These are phyloP conservation scores for Pterostichus niger DNA, from an alignment of 2,888 invertebrate genomes.

Conservation along the genomic window DNA sequence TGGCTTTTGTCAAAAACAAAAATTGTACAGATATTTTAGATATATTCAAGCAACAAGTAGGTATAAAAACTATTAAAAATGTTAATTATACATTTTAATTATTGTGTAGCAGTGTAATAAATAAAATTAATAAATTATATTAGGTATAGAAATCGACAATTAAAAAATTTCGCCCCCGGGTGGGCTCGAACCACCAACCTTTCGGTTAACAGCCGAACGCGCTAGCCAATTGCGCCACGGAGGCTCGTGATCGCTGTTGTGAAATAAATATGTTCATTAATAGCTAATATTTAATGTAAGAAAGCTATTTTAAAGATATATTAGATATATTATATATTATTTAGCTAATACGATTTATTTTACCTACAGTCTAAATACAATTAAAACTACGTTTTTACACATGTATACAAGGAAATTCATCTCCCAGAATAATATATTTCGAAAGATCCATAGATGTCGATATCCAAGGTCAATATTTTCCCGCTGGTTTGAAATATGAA, in stretches of 20 bases:
- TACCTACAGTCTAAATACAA: background rate
- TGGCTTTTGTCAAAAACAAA: no score
- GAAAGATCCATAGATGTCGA: no score
- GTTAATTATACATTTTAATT: no score
- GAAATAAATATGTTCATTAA: background rate
- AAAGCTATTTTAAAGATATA: no score
- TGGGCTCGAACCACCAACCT: slow-evolving; percentile 99
- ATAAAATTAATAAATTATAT: background rate
- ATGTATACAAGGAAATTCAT: background rate
- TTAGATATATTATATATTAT: no score
- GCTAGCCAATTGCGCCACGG: slow-evolving; percentile 98
- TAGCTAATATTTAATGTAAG: background rate
- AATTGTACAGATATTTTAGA: no score
- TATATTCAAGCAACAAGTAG: no score
- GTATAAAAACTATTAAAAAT: no score
- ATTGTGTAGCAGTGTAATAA: background rate
- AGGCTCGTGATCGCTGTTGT: slow-evolving; percentile 76
- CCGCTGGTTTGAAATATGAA: slow-evolving; percentile 17
- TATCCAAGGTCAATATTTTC: slow-evolving; percentile 50
- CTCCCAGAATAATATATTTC: slow-evolving; percentile 6
- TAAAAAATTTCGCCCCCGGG: slow-evolving; percentile 88
- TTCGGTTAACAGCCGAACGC: slow-evolving; percentile 99
- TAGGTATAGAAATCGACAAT: background rate
- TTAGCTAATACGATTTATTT: no score
- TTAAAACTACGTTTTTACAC: background rate